Conservation (phyloP, 2,113 vertebrate genomes). For the Sturnira hondurensis region DNA sequence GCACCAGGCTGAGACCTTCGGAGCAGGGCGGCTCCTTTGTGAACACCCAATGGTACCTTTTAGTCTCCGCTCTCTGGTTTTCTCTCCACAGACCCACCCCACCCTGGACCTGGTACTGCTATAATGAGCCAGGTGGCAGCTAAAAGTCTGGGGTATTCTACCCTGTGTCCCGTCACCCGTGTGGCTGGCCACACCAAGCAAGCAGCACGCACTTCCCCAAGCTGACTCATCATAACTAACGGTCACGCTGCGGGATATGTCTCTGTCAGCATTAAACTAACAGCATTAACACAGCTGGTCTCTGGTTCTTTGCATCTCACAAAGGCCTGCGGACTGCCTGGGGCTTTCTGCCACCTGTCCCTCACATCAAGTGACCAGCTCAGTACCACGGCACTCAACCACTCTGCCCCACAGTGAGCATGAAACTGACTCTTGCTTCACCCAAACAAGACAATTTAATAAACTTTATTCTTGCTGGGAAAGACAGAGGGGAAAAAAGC, state of each 20-base stretch:
- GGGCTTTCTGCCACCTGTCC: not conserved
- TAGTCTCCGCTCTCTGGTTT: not conserved
- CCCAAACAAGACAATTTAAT: slow-evolving; percentile 84
- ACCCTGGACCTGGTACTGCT: not conserved
- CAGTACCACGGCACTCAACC: not conserved
- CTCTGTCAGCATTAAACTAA: slow-evolving; percentile 71
- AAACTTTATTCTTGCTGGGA: slow-evolving; percentile 78
- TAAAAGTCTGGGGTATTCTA: not conserved
- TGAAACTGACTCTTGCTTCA: slow-evolving; percentile 59
- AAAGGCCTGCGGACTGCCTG: rapidly evolving
- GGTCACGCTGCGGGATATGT: not conserved
- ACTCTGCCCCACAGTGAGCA: not conserved
- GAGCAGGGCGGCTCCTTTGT: not conserved
- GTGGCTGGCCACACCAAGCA: slow-evolving; percentile 46
- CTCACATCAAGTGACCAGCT: not conserved
- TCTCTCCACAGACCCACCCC: not conserved
- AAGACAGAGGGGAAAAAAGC: slow-evolving; percentile 72
- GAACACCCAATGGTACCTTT: not conserved
- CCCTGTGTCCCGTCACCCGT: not conserved
- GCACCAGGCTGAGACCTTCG: not conserved
- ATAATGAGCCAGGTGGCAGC: slow-evolving; percentile 58
- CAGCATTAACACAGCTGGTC: slow-evolving; percentile 45
- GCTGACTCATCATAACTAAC: slow-evolving; percentile 48
- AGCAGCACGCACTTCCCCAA: not conserved
- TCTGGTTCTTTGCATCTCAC: not conserved